Base-by-base conservation (phyloP, 2,888 invertebrate species). In the Drosophila nr. medialis region DNA sequence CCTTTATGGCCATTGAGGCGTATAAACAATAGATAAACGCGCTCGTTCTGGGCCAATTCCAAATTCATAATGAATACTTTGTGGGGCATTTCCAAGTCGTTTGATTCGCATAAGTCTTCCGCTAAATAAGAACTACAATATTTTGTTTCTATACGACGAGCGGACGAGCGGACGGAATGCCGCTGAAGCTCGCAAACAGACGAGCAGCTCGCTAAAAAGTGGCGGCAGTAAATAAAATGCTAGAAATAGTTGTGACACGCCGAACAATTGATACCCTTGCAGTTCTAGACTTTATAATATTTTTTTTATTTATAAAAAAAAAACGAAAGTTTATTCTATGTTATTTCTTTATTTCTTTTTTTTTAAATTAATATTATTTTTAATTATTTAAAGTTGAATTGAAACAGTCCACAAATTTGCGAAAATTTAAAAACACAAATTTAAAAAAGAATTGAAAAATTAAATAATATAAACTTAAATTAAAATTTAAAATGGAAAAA, bases 21-120 rank as follows among this genome's bases (percentile, higher is more conserved):
- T 87, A 90, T 90, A 91, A 91, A 90, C 86, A 90, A 83, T 80
- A 84, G 85, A 91, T 87, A 83, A 86, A 90, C 75, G 81, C 76
- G 85, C 80, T 90, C 80, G 75, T 87, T 87, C 68, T 73, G 80
- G 56, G 59, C 77, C 77, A 76, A 88, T 88, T 64, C 72, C 74
- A 74, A 86, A 87, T 89, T 80, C 85, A 77, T 89, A 91, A 90
- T 85, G 89, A 87, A 71, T 79, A 81, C 86, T 89, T 91, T 75
- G 77, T 51, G 75, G 77, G 73, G 80, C 87, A 84, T 72, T 83
- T 84, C 62, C 75, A 74, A 83, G 89, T 82, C 78, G 89, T 86
- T 88, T 72, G 77, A 77, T 80, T 89, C 90, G 90, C 89, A 89
- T 89, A 77, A 82, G 73, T 86, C 85, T 90, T 89, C 72, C 60